Evolutionary conservation across 2,797 vertebrate species (phyloP), one percentile per base, ranked within the genome.

Genomic region (Thaleichthys pacificus): DNA sequence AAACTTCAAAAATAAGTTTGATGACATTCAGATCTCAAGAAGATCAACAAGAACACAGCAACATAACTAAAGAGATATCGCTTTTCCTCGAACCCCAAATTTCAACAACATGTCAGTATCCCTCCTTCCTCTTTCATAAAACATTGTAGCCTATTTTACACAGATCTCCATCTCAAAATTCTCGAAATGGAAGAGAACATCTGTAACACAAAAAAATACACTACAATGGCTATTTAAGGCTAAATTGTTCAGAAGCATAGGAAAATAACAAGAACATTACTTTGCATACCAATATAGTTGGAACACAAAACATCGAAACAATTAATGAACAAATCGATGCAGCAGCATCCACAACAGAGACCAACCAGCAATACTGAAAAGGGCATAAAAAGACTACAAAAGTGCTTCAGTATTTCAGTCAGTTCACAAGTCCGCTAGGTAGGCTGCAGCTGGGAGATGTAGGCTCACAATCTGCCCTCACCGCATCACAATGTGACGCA

Each of bases 1-100:
- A 94, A 96, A 95, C 94, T 96, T 96, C 92, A 95, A 94, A 91
- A 96, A 95, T 93, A 95, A 97, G 95, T 97, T 95, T 91, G 93
- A 94, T 93, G 94, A 93, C 90, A 90, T 91, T 90, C 88, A 95
- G 94, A 96, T 95, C 95, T 95, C 93, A 85, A 94, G 89, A 91
- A 95, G 95, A 96, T 96, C 95, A 94, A 95, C 80, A 84, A 91
- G 83, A 94, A 89, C 80, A 86, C 89, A 91, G 88, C 88, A 58
- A 87, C 85, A 14, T 26, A 80, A 89, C 87, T 86, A 47, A 87
- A 91, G 76, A 73, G 78, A 89, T 81, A 87, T 84, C 77, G 77
- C 79, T 82, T 80, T 80, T 81, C 72, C 76, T 87, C 74, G 77
- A 73, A 82, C 86, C 86, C 80, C 17, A 86, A 85, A 81, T 61